phyloP scores from a whole-genome alignment of 2,113 vertebrate species.

The Reinhardtius hippoglossoides region DNA sequence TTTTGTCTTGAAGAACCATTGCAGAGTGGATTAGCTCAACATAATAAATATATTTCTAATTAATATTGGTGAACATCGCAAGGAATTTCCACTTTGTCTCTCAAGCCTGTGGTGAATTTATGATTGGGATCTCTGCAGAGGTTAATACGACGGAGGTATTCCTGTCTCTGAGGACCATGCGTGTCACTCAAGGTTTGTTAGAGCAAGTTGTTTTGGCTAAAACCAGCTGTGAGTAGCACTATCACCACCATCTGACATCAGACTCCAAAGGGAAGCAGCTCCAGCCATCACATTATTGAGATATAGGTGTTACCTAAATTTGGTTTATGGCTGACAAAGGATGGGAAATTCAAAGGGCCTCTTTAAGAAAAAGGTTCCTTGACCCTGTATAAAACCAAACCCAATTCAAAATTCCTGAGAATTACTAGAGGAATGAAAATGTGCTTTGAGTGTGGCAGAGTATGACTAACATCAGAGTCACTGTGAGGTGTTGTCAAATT shows the following conservation, averaged over 20 bases:
- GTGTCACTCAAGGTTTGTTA: background rate
- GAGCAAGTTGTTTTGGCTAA: background rate
- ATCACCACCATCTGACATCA: background rate
- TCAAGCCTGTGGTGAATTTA: background rate
- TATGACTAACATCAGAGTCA: constrained; percentile 10
- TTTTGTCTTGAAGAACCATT: background rate
- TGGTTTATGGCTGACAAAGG: background rate
- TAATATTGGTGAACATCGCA: background rate
- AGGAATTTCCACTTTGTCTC: background rate
- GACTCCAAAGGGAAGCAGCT: background rate
- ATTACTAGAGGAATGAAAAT: background rate
- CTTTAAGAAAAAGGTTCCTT: background rate
- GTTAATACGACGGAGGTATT: background rate
- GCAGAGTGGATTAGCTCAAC: background rate
- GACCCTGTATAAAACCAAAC: background rate
- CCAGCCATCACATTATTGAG: background rate
- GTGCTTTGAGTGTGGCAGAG: background rate
- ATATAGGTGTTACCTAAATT: background rate
- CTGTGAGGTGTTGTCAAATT: constrained; percentile 10
- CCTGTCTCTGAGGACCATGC: background rate
- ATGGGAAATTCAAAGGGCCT: background rate
- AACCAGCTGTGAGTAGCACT: background rate
- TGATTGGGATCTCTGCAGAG: background rate
- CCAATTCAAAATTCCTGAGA: constrained; percentile 13
- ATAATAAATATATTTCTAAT: background rate